Percentiles rank a stretch among this genome's conserved stretches.
Evolutionary conservation across 53 echinoderm and acorn worm genomes (phyloP).

Genomic region (Zoroaster sp.): DNA sequence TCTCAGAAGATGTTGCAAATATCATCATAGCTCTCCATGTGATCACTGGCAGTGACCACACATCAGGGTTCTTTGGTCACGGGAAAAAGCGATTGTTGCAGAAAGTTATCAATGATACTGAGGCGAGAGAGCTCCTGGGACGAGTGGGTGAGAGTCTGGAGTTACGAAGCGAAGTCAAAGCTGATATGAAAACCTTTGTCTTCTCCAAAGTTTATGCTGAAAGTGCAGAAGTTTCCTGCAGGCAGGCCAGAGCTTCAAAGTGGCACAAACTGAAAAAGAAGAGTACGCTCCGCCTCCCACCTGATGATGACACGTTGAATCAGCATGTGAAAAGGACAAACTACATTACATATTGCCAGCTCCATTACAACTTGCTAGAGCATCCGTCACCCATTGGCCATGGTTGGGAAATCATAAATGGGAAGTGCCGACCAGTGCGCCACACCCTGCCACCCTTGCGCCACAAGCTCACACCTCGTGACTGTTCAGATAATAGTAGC

Average conservation of each 20-base stretch:
- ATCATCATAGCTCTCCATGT: conserved; percentile 54
- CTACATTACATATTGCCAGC: too few species aligned
- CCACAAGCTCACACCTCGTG: conserved; percentile 16
- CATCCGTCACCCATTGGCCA: conserved; percentile 61
- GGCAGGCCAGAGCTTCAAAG: conserved; percentile 19
- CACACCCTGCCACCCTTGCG: conserved; percentile 38
- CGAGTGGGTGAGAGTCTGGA: conserved; percentile 44
- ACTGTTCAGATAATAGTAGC: conserved; percentile 4
- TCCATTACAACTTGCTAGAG: conserved; percentile 28
- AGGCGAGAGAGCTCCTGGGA: conserved; percentile 40
- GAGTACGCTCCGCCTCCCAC: conserved; percentile 23
- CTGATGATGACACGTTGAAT: conserved; percentile 43
- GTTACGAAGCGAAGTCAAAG: conserved; percentile 39
- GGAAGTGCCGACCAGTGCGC: conserved; percentile 59
- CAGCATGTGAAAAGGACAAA: too few species aligned
- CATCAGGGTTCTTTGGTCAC: conserved; percentile 56
- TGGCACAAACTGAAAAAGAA: conserved; percentile 47
- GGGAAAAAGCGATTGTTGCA: conserved; percentile 35
- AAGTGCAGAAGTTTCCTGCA: background rate
- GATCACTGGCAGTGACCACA: conserved; percentile 52
- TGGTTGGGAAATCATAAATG: conserved; percentile 55
- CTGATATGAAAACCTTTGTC: conserved; percentile 49
- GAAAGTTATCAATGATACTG: conserved; percentile 54
- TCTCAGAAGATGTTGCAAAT: conserved; percentile 47
- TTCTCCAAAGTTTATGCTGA: conserved; percentile 36